Percentiles rank a stretch among this genome's conserved stretches.
Conservation (phyloP, 2,113 vertebrate genomes). For the Bungarus multicinctus region DNA sequence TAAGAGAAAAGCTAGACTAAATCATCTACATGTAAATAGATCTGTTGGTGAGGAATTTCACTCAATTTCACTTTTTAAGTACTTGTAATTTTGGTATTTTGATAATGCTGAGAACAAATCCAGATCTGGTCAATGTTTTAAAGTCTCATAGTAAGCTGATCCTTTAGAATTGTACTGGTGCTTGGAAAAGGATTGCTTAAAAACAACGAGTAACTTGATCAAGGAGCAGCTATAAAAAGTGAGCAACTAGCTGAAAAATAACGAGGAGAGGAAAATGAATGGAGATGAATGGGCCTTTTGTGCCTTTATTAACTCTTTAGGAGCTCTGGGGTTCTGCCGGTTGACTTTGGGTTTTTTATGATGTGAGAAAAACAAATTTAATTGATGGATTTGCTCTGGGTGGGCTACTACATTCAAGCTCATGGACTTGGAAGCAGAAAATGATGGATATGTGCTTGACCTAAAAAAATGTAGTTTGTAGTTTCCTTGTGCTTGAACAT, state of each 20-base stretch:
- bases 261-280: background rate
- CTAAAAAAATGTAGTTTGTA: conserved; percentile 63
- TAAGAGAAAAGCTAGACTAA: background rate
- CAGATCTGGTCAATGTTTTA: background rate
- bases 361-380: conserved; percentile 56
- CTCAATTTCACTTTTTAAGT: background rate
- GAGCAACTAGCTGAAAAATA: background rate
- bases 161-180: background rate
- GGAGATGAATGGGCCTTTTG: background rate
- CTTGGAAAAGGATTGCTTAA: background rate
- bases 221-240: background rate
- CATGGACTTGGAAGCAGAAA: conserved; percentile 57
- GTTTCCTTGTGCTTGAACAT: conserved; percentile 69
- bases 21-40: background rate
- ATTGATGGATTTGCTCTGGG: conserved; percentile 61
- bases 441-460: conserved; percentile 60
- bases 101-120: background rate
- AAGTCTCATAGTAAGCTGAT: background rate
- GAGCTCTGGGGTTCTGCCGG: conserved; percentile 66
- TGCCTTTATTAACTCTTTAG: conserved; percentile 14
- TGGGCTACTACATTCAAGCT: conserved; percentile 50
- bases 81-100: background rate
- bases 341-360: conserved; percentile 65
- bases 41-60: background rate
- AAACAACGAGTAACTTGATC: background rate